phyloP scores from a whole-genome alignment of 2,888 invertebrate genomes.

The Mactromeris polynyma region DNA sequence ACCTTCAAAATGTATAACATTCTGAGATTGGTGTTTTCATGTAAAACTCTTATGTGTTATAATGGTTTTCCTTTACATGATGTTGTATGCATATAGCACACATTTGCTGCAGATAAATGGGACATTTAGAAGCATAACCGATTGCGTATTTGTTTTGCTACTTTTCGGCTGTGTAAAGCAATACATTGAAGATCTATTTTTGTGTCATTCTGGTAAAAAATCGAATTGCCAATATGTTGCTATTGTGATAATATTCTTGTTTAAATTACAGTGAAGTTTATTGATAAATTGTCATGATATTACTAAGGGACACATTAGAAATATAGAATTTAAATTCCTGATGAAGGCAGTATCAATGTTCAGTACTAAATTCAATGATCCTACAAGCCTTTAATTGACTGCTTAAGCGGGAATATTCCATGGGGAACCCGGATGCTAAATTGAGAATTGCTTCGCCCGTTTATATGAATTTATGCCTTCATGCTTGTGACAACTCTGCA shows the following conservation, averaged over 20 bases:
- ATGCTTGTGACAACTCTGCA: conserved; percentile 3
- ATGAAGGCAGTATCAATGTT: background rate
- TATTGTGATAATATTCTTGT: background rate
- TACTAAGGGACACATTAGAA: background rate
- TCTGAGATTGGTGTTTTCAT: background rate
- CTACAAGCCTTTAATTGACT: background rate
- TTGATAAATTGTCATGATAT: background rate
- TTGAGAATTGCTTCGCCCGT: background rate
- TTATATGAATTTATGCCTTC: background rate
- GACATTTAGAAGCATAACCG: too few species aligned
- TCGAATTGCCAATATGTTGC: background rate
- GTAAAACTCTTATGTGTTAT: too few species aligned
- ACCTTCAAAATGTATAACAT: background rate
- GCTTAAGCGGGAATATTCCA: background rate
- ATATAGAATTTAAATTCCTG: background rate
- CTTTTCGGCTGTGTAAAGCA: too few species aligned
- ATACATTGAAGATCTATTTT: background rate
- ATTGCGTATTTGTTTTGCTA: too few species aligned
- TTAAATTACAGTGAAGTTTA: background rate
- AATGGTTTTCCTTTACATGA: too few species aligned
- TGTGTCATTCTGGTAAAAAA: background rate
- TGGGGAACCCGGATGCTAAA: background rate
- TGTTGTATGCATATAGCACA: too few species aligned
- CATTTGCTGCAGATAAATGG: too few species aligned
- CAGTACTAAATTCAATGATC: background rate